Conservation (phyloP, 2,113 vertebrate species). For the Prionailurus bengalensis region DNA sequence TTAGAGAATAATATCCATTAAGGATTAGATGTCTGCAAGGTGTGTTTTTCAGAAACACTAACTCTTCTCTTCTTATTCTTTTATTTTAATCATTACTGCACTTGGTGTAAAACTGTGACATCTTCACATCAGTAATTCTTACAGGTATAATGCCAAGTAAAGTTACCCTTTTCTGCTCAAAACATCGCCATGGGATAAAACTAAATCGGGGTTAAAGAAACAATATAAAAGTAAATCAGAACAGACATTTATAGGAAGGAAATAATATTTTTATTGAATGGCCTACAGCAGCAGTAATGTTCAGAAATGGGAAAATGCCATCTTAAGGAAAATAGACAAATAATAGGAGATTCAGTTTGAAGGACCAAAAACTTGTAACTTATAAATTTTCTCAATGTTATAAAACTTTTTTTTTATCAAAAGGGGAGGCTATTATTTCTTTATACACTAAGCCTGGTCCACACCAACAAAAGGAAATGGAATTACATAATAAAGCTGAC, state of each 20-base stretch:
- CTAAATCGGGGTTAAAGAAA: slow-evolving; percentile 76
- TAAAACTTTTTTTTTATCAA: slow-evolving; percentile 28
- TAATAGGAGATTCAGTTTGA: slow-evolving; percentile 18
- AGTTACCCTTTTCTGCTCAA: slow-evolving; percentile 56
- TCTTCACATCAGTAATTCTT: slow-evolving; percentile 51
- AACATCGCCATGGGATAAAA: slow-evolving; percentile 43
- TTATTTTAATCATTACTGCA: slow-evolving; percentile 69
- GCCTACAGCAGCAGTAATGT: slow-evolving; percentile 39
- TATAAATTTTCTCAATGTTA: slow-evolving; percentile 24
- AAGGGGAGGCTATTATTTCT: slow-evolving; percentile 42
- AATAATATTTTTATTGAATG: slow-evolving; percentile 65
- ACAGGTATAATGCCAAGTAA: slow-evolving; percentile 63
- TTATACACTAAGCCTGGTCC: not conserved
- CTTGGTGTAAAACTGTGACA: slow-evolving; percentile 64
- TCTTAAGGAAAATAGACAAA: slow-evolving; percentile 67
- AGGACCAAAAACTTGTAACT: slow-evolving; percentile 54
- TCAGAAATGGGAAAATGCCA: slow-evolving; percentile 66
- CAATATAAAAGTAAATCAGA: slow-evolving; percentile 72
- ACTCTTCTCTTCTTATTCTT: not conserved
- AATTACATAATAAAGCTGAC: not conserved
- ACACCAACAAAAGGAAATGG: not conserved
- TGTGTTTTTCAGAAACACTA: slow-evolving; percentile 28
- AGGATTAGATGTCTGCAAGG: not conserved
- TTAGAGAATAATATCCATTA: slow-evolving; percentile 37
- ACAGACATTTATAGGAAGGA: slow-evolving; percentile 44